Percentiles rank a stretch among this genome's conserved stretches.
Conservation (phyloP, 2,888 invertebrate species). For the Tenthredo scrophulariae region DNA sequence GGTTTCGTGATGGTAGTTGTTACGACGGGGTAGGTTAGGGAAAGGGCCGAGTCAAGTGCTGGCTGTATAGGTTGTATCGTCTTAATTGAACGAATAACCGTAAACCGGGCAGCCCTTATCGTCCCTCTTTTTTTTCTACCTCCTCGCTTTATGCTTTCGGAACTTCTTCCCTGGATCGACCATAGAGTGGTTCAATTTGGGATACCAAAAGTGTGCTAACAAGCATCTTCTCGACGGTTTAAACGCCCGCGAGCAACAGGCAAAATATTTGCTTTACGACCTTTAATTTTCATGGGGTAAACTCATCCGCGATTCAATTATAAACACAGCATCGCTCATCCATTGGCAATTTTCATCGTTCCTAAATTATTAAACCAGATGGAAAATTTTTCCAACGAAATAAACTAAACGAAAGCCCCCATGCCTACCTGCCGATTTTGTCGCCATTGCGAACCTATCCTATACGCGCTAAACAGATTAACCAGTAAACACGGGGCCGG, state of each 20-base stretch:
- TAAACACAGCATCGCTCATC: no score
- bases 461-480: constrained; percentile 20
- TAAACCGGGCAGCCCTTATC: constrained; percentile 65
- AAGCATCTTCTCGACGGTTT: not conserved
- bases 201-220: not conserved
- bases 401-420: not conserved
- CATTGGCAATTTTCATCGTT: no score
- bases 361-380: not conserved
- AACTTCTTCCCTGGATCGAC: not conserved
- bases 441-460: not conserved
- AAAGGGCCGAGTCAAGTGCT: constrained; percentile 26
- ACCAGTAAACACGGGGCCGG: constrained; percentile 41
- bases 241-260: not conserved
- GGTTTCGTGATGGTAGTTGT: constrained; percentile 37
- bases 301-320: no score
- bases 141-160: constrained; percentile 25
- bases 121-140: constrained; percentile 51
- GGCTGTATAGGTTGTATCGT: constrained; percentile 60
- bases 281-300: not conserved
- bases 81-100: constrained; percentile 69
- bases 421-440: not conserved
- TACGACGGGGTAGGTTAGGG: constrained; percentile 32
- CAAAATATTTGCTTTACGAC: not conserved
- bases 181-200: not conserved
- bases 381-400: not conserved